Base-by-base conservation (phyloP, 2,113 vertebrate genomes). In the Pollachius pollachius region DNA sequence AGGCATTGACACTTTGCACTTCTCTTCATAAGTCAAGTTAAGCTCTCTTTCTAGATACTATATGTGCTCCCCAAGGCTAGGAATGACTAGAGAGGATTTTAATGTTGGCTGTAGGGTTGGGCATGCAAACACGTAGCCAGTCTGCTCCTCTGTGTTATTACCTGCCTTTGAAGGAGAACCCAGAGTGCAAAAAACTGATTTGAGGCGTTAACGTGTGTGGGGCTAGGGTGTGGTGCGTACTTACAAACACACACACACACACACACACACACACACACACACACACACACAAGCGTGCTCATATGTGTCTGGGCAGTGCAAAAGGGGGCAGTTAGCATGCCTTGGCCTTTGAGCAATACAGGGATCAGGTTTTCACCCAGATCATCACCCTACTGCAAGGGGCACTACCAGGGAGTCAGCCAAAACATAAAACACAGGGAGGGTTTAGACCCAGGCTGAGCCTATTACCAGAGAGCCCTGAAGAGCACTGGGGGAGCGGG, bases 371-470 rank as follows among this genome's bases (percentile, higher is more conserved):
- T 84, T 74, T 70, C 48, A 56, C 52, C 13, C 0, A 63, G 83
- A 83, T 84, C 69, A 78, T 86, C 76, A 73, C 73, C 61, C 52
- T 15, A 12, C 63, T 62, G 80, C 79, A 67, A 73, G 59, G 34
- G 80, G 54, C 17, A 74, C 78, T 71, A 67, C 4, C 30, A 78
- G 63, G 57, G 64, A 48, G 41, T 48, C 62, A 73, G 75, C 72
- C 72, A 62, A 69, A 82, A 84, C 76, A 80, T 71, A 72, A 83
- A 84, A 83, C 81, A 76, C 66, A 80, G 68, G 79, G 56, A 52
- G 12, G 65, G 73, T 19, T 3, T 11, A 23, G 41, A 56, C 7
- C 17, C 23, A 63, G 67, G 72, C 60, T 67, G 68, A 84, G 82
- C 78, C 76, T 77, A 82, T 85, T 82, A 82, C 77, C 84, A 72